Percentiles rank a stretch among this genome's conserved stretches.
Evolutionary conservation across 2,888 invertebrate genomes (phyloP).

Genomic region (Acronicta alni): DNA sequence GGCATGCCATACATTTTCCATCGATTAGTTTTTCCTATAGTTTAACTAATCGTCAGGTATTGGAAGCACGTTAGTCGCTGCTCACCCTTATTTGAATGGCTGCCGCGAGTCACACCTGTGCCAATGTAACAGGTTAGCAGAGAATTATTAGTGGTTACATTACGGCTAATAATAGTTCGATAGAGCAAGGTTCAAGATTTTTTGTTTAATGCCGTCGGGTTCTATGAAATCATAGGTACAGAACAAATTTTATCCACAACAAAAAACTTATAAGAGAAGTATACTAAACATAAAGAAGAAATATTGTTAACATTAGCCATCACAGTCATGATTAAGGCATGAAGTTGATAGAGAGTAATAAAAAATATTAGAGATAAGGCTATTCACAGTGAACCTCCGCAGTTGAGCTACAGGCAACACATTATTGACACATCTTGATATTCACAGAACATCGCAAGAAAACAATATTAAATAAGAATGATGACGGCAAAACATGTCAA

Average conservation of each 20-base stretch:
- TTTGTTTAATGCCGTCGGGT: no score
- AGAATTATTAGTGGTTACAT: no score
- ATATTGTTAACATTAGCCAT: no score
- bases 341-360: no score
- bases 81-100: conserved; percentile 20
- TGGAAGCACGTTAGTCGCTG: conserved; percentile 8
- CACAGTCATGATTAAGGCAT: no score
- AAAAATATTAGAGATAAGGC: no score
- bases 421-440: conserved; percentile 24
- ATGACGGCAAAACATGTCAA: conserved; percentile 43
- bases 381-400: neutral
- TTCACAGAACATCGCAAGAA: conserved; percentile 29
- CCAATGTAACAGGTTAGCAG: neutral
- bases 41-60: conserved; percentile 42
- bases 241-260: no score
- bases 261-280: no score
- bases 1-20: conserved; percentile 36
- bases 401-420: neutral
- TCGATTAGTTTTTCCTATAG: conserved; percentile 14
- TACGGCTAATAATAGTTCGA: no score
- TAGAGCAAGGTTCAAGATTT: no score
- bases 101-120: conserved; percentile 25
- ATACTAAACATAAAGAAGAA: no score
- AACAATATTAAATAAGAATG: conserved; percentile 32
- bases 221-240: no score